Conservation (phyloP, 2,113 vertebrate species). For the Nipponia nippon region DNA sequence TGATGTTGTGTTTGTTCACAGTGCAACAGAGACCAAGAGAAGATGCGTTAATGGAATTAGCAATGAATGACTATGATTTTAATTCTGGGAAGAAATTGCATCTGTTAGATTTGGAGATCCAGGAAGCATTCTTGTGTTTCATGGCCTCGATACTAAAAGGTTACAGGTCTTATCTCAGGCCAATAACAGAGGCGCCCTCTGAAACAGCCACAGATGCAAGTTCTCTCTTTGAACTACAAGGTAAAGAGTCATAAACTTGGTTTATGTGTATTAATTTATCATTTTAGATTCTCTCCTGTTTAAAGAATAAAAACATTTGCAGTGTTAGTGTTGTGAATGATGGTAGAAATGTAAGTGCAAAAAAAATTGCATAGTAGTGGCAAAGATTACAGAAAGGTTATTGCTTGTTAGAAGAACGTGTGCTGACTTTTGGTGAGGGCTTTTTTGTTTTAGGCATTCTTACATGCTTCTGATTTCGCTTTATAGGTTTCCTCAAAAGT, state of each 20-base stretch:
- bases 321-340: neutral
- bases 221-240: slow-evolving; percentile 96
- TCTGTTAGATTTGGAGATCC: slow-evolving; percentile 93
- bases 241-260: slow-evolving; percentile 60
- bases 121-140: slow-evolving; percentile 95
- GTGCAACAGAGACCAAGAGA: slow-evolving; percentile 90
- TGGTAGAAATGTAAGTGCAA: neutral
- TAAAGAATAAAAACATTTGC: neutral
- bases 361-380: neutral
- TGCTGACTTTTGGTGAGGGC: neutral
- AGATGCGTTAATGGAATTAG: slow-evolving; percentile 87
- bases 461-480: neutral
- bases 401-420: fast-evolving
- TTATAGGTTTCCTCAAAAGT: slow-evolving; percentile 92
- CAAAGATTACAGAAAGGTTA: neutral
- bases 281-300: neutral
- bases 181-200: slow-evolving; percentile 96
- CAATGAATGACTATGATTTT: slow-evolving; percentile 88
- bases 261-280: neutral
- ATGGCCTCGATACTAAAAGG: slow-evolving; percentile 98
- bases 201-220: slow-evolving; percentile 95
- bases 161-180: slow-evolving; percentile 91
- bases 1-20: slow-evolving; percentile 62
- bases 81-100: slow-evolving; percentile 88
- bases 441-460: neutral